Evolutionary conservation across 53 echinoderm and acorn worm genomes (phyloP), one percentile per base, ranked within the genome.

Genomic region (Holothuria scabra): DNA sequence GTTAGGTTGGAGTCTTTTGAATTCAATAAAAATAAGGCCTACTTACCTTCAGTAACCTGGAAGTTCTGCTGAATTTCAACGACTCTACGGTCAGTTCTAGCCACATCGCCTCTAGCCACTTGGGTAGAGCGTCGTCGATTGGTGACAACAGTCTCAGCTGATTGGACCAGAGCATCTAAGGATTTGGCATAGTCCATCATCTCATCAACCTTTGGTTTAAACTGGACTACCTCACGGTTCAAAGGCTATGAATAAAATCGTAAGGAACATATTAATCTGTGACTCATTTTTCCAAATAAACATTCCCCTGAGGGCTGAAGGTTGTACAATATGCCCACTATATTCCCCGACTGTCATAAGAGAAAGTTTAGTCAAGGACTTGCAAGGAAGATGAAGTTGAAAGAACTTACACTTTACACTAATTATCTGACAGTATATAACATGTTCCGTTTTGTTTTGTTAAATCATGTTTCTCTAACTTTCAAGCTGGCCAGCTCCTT

Each of bases 121-220:
- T 92, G 90, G 32, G 94, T 88, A 1, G 97, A 97, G 49, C 92
- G 88, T 32, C 97, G 55, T 28, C 93, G 90, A 84, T 95, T 95
- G 86, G 96, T 95, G 23, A 95, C 93, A 1, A 93, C 90, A 0
- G 96, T 93, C 89, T 94, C 94, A 24, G 94, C 94, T 0, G 97
- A 88, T 46, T 92, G 94, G 74, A 93, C 91, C 35, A 97, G 89
- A 67, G 90, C 92, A 23, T 97, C 97, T 44, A 97, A 79, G 19
- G 90, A 80, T 82, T 94, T 93, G 62, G 90, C 97, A 2, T 89
- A 84, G 84, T 97, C 93, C 66, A 92, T 88, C 63, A 92, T 93
- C 89, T 97, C 94, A 60, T 97, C 94, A 21, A 94, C 80, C 91
- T 92, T 97, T 65, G 97, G 97, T 68, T 94, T 94, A 89, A 97